Evolutionary conservation across 2,797 vertebrate genomes (phyloP).

Genomic region (Semaprochilodus insignis): DNA sequence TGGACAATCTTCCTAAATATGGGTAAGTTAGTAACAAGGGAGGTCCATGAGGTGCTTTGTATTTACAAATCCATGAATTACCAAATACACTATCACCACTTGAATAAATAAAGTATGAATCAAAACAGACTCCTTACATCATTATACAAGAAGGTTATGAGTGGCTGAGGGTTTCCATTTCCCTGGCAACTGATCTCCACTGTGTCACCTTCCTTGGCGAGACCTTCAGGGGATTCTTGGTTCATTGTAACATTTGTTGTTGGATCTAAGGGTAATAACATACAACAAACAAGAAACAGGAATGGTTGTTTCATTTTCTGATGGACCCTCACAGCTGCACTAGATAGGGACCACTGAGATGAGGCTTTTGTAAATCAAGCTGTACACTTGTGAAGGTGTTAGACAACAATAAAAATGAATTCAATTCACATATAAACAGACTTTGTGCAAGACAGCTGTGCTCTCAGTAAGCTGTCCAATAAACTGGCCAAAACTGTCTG

Average conservation of each 20-base stretch:
- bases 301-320: background rate
- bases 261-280: slow-evolving; percentile 78
- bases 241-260: slow-evolving; percentile 74
- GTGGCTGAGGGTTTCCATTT: slow-evolving; percentile 78
- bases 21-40: too few relatives aligned
- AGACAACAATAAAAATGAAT: too few relatives aligned
- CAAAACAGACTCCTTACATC: slow-evolving; percentile 60
- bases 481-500: background rate
- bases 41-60: too few relatives aligned
- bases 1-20: too few relatives aligned
- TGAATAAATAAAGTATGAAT: background rate
- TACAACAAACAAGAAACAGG: background rate
- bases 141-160: slow-evolving; percentile 63
- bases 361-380: too few relatives aligned
- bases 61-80: background rate
- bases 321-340: background rate
- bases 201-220: slow-evolving; percentile 88
- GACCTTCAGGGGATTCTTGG: slow-evolving; percentile 65
- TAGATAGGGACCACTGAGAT: background rate
- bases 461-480: background rate
- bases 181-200: slow-evolving; percentile 84
- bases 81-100: background rate
- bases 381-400: too few relatives aligned
- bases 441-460: too few relatives aligned
- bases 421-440: too few relatives aligned